phyloP scores from a whole-genome alignment of 2,797 vertebrate species.

The Sebastes hubbsi region DNA sequence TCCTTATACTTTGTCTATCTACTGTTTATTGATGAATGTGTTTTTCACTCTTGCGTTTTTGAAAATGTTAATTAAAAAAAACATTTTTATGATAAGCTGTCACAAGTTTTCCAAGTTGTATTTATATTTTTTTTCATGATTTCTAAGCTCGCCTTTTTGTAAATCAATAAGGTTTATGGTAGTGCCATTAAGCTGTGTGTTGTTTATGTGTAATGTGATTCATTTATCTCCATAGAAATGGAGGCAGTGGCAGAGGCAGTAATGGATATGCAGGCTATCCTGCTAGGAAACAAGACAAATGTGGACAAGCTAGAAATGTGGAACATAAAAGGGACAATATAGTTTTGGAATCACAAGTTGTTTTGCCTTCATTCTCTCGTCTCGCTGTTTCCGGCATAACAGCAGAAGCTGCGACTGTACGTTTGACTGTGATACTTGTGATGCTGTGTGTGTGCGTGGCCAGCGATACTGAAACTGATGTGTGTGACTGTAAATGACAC shows the following conservation, averaged over 20 bases:
- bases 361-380: constrained; percentile 5
- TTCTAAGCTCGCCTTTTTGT: neutral
- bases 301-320: constrained; percentile 47
- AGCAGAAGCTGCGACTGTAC: constrained; percentile 23
- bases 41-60: neutral
- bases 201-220: constrained; percentile 56
- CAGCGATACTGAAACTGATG: constrained; percentile 34
- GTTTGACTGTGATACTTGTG: constrained; percentile 18
- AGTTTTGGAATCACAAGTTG: constrained; percentile 32
- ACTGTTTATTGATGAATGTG: constrained; percentile 23
- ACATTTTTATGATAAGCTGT: constrained; percentile 17
- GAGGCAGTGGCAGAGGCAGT: constrained; percentile 76
- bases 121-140: constrained; percentile 12
- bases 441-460: constrained; percentile 14
- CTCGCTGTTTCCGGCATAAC: neutral
- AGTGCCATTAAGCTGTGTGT: constrained; percentile 28
- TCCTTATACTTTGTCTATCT: constrained; percentile 12
- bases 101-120: neutral
- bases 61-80: constrained; percentile 13
- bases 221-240: constrained; percentile 78
- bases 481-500: constrained; percentile 22
- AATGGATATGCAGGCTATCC: constrained; percentile 59
- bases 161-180: constrained; percentile 24
- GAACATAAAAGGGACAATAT: constrained; percentile 63
- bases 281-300: constrained; percentile 58